A percentile compares a stretch with the other conserved stretches of the same genome.
Conservation (phyloP, 2,113 vertebrate genomes). For the Cephalopholis sonnerati region DNA sequence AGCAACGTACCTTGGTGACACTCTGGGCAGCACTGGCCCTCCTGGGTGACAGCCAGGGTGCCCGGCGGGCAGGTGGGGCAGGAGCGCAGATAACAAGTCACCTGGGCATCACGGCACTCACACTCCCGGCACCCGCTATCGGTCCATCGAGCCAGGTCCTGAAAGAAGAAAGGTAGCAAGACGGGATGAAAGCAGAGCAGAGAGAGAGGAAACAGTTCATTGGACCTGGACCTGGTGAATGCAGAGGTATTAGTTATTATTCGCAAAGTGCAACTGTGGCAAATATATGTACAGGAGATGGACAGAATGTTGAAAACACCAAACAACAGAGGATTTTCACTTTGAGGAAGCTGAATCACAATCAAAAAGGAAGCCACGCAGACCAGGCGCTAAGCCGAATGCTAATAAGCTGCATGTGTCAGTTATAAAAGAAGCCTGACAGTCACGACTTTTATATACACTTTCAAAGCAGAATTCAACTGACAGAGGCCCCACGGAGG, state of each 20-base stretch:
- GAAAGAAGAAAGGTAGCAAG: neutral
- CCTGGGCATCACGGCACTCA: conserved; percentile 83
- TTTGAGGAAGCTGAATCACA: neutral
- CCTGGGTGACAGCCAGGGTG: conserved; percentile 72
- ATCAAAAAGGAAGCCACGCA: conserved; percentile 10
- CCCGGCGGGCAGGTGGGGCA: conserved; percentile 89
- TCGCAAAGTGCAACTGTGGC: neutral
- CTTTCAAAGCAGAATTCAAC: conserved; percentile 7
- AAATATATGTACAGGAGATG: neutral
- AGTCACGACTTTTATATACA: neutral
- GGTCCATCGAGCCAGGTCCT: conserved; percentile 87
- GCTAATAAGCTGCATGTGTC: neutral
- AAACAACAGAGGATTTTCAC: neutral
- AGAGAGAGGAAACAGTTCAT: neutral
- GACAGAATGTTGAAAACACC: neutral
- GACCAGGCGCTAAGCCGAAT: neutral
- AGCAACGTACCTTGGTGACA: conserved; percentile 87
- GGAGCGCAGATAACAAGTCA: conserved; percentile 89
- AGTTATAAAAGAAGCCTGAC: neutral
- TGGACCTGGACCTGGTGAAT: neutral
- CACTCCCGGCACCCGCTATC: conserved; percentile 88
- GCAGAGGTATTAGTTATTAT: neutral
- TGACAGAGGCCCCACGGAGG: neutral
- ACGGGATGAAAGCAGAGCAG: neutral
- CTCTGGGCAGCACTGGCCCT: conserved; percentile 87